phyloP scores from a whole-genome alignment of 2,888 invertebrate species.

The Amiota minor region DNA sequence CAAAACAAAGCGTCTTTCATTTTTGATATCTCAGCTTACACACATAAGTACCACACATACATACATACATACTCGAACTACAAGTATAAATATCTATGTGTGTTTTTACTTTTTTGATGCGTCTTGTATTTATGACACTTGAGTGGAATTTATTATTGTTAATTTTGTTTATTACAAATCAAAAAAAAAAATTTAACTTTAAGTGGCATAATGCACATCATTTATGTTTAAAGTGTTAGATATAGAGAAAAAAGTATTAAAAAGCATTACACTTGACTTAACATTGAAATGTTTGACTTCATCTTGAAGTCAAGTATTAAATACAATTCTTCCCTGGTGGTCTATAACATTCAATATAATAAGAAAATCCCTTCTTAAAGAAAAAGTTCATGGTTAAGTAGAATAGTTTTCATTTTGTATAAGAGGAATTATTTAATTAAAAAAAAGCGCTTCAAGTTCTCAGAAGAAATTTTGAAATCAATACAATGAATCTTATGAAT shows the following conservation, averaged over 20 bases:
- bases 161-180: slow-evolving; percentile 19
- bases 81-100: not conserved
- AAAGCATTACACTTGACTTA: slow-evolving; percentile 37
- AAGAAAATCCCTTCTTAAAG: too few relatives aligned
- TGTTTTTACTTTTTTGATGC: not conserved
- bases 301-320: too few relatives aligned
- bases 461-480: too few relatives aligned
- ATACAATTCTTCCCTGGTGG: not conserved
- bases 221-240: slow-evolving; percentile 14
- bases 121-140: slow-evolving; percentile 46
- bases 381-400: too few relatives aligned
- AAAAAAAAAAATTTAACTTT: not conserved
- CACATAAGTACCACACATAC: not conserved
- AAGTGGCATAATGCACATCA: slow-evolving; percentile 10
- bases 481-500: too few relatives aligned
- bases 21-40: slow-evolving; percentile 2
- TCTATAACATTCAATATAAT: not conserved
- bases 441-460: too few relatives aligned
- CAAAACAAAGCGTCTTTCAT: slow-evolving; percentile 6
- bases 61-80: not conserved
- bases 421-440: too few relatives aligned
- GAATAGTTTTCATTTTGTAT: too few relatives aligned
- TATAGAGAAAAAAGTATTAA: slow-evolving; percentile 49
- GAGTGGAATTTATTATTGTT: slow-evolving; percentile 18
- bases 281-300: not conserved